Base-by-base conservation (phyloP, 2,888 invertebrate genomes). In the Carpatolechia fugitivella region DNA sequence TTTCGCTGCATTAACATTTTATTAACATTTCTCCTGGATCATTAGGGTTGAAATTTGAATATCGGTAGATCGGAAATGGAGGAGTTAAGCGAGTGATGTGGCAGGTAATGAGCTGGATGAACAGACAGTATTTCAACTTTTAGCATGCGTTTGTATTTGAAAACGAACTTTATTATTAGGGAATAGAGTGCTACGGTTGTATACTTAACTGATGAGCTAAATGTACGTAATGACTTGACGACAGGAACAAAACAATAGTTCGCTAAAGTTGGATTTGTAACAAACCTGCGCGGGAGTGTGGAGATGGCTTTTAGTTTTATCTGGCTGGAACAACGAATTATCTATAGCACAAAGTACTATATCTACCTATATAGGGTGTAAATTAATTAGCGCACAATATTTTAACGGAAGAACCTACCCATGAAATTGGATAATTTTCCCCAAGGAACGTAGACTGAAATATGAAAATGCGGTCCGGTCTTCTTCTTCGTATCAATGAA, bases 51-150 rank as follows among this genome's bases (percentile, higher is more conserved):
- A 81, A 82, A 89, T 89, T 90, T 90, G 88, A 90, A 90, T 89
- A 89, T 90, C 89, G 80, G 80, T 78, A 76, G 84, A 88, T 88
- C 89, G 88, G 88, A 90, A 89, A 88, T 89, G 89, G 87, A 87
- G 86, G 88, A 89, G 89, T 90, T 90, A 89, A 89, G 85, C 86
- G 83, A 78, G 85, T 88, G 88, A 87, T 88, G 86, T 89, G 82
- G 80, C 78, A 85, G 56, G 57, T 51, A 54, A 41, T 33, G 31
- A 44, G 52, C 41, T 31, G 33, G 16, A 31, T 48, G 35, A 35
- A 30, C 29, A 14, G 18, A 14, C 18, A 18, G 16, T 10, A 11
- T 29, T 3, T 3, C 24, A n/a, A 35, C 35, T 41, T 41, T 41
- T 10, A 41, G 18, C 11, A 3, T 10, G 11, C 11, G 1, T 16